These are phyloP conservation scores for Nerophis lumbriciformis DNA, from an alignment of 2,113 vertebrate species.

Conservation along the genomic window DNA sequence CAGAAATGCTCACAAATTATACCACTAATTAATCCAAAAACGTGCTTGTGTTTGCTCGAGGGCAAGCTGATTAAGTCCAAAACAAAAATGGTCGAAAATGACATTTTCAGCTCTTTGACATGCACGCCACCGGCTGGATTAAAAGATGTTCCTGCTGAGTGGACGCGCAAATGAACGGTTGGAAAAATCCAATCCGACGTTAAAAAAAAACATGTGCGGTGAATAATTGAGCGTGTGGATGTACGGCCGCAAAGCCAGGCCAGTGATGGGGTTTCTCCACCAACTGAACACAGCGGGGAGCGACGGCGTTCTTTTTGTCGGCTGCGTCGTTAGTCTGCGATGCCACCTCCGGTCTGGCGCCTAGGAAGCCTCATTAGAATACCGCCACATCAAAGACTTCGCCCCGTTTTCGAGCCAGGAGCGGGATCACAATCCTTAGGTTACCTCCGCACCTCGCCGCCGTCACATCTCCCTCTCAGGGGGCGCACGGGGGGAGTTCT, in stretches of 20 bases:
- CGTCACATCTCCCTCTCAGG: conserved; percentile 27
- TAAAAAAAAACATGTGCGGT: neutral
- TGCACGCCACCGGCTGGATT: too few species aligned
- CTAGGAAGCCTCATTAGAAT: conserved; percentile 61
- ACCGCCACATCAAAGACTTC: conserved; percentile 53
- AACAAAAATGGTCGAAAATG: too few species aligned
- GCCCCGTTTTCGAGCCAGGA: conserved; percentile 31
- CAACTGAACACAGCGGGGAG: neutral
- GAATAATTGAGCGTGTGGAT: conserved; percentile 1
- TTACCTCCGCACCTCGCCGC: conserved; percentile 39
- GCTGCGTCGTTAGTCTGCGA: conserved; percentile 8
- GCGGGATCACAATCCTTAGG: conserved; percentile 51
- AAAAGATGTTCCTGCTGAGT: too few species aligned
- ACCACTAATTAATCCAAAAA: too few species aligned
- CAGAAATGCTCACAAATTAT: too few species aligned
- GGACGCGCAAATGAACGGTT: too few species aligned
- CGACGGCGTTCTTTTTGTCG: neutral
- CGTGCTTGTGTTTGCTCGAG: too few species aligned
- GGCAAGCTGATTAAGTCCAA: too few species aligned
- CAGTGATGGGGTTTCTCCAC: neutral
- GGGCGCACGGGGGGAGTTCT: conserved; percentile 39
- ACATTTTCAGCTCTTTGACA: too few species aligned
- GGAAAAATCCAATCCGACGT: too few species aligned
- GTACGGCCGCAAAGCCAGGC: neutral
- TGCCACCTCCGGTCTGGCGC: conserved; percentile 54